Percentiles rank a stretch among this genome's conserved stretches.
Evolutionary conservation across 2,888 invertebrate species (phyloP).

Genomic region (Maniola hyperantus): DNA sequence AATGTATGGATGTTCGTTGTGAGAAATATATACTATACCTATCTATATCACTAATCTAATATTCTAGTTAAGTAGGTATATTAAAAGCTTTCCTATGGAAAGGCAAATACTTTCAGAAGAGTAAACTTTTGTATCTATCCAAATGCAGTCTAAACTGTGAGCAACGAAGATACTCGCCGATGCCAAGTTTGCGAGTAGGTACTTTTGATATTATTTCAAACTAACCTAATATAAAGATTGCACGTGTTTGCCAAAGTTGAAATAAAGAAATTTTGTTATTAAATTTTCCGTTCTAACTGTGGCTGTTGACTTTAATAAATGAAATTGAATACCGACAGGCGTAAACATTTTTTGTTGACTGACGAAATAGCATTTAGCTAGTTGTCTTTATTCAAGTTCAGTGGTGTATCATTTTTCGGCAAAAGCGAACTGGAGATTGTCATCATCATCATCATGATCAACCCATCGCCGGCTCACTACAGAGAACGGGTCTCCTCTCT

Average conservation of each 20-base stretch:
- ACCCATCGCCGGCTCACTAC: no score
- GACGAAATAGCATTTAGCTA: conserved; percentile 8
- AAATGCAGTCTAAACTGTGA: conserved; percentile 30
- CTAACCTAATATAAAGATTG: conserved; percentile 37
- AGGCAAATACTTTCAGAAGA: conserved; percentile 32
- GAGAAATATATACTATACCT: no score
- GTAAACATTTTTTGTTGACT: conserved; percentile 11
- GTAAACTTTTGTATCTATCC: conserved; percentile 34
- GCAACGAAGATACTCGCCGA: conserved; percentile 17
- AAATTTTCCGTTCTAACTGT: conserved; percentile 26
- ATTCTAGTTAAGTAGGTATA: conserved; percentile 18
- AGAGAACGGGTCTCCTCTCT: no score
- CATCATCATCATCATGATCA: no score
- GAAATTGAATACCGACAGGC: conserved; percentile 1
- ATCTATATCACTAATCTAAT: not conserved
- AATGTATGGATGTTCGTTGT: no score
- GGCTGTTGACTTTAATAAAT: conserved; percentile 22
- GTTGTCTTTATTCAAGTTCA: conserved; percentile 8
- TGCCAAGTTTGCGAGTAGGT: conserved; percentile 8
- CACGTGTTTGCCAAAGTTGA: conserved; percentile 30
- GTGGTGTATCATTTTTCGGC: conserved; percentile 2
- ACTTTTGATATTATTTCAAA: conserved; percentile 34
- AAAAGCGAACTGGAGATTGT: no score
- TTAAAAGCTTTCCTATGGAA: conserved; percentile 29
- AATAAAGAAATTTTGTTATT: conserved; percentile 38